Evolutionary conservation across 2,888 invertebrate genomes (phyloP), one percentile per base, ranked within the genome.

Genomic region (Taphrorychus bicolor): DNA sequence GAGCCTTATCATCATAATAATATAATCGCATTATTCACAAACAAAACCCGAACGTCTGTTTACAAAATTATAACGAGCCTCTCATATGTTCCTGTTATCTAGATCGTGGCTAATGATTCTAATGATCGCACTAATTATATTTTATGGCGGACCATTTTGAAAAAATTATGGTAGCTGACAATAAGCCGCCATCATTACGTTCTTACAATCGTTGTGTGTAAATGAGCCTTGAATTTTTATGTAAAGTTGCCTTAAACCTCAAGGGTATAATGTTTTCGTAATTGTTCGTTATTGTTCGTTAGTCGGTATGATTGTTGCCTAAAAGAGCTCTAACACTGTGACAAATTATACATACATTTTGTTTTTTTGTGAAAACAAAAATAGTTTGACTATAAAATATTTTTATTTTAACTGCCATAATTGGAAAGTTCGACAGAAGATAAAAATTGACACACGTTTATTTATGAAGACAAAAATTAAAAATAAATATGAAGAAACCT

Each of bases 151-250:
- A 24, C 32, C 23, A 49, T 63, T 41, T 52, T 58, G 51, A 58
- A 58, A 58, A 58, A 64, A 42, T 58, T 64, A 58, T 17, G 18
- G 42, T 23, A 22, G 58, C 52, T 58, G 19, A 53, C 53, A 22
- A 41, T 41, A 52, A 17, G 19, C 57, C 19, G 14, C 23, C 52
- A n/a, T 40, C 21, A 21, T 48, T 59, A 14, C 49, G 17, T 32
- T 49, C 49, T 45, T 48, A 11, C 22, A 45, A 58, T 59, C 17
- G 14, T 56, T 17, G n/a, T 51, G 59, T 59, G 59, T 52, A 61
- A 61, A 61, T 53, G 22, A 53, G 42, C 41, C 53, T 54, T 54
- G 72, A 72, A 71, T 72, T 74, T 73, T 45, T 60, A 22, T 52
- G 19, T 23, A 61, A 51, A 51, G 21, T 48, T 14, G 48, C 19